Conservation (phyloP, 2,797 vertebrate genomes). For the Eulemur mongoz region DNA sequence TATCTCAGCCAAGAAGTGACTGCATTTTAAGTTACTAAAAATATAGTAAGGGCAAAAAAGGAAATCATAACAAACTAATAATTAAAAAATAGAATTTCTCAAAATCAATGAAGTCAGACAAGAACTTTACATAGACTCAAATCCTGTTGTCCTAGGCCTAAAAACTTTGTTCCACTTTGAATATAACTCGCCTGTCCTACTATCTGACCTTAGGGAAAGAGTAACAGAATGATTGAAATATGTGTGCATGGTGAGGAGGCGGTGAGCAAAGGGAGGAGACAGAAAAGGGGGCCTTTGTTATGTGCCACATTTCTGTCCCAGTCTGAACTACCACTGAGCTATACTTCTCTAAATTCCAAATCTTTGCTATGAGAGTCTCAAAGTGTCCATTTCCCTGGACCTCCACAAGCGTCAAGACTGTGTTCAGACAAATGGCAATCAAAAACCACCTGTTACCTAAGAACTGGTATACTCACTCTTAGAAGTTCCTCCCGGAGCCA, state of each 20-base stretch:
- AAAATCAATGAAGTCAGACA: neutral
- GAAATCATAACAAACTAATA: neutral
- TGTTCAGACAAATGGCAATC: neutral
- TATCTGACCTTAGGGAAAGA: neutral
- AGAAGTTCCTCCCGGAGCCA: neutral
- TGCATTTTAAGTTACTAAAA: neutral
- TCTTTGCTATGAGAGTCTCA: neutral
- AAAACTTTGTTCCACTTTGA: neutral
- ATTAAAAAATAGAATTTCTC: constrained; percentile 1
- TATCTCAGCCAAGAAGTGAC: neutral
- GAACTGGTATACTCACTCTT: neutral
- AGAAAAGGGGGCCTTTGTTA: neutral
- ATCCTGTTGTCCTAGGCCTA: neutral
- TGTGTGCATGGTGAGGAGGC: neutral
- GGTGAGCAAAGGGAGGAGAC: too few species aligned
- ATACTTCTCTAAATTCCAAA: neutral
- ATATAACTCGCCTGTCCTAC: neutral
- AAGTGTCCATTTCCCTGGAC: neutral
- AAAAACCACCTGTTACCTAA: neutral
- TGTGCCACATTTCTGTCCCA: neutral
- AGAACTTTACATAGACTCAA: neutral
- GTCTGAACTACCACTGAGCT: neutral
- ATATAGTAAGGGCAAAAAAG: neutral
- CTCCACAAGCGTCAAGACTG: neutral
- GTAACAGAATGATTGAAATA: neutral